A percentile compares a stretch with the other conserved stretches of the same genome.
phyloP scores from a whole-genome alignment of 1,140 invertebrate species.

The Scaptomyza graminum region DNA sequence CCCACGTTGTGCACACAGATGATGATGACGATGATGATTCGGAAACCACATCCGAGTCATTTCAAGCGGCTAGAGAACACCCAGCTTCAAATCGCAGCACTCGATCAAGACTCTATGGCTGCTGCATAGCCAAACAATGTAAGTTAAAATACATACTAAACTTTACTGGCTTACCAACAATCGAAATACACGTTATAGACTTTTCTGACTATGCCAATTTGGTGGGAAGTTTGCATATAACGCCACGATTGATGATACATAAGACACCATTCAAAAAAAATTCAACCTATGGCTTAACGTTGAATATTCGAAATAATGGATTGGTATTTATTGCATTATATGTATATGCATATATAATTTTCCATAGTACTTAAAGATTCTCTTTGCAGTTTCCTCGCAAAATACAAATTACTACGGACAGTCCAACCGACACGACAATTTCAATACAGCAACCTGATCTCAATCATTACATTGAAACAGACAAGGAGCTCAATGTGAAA shows the following conservation, averaged over 20 bases:
- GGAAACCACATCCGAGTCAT: neutral
- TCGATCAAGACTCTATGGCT: conserved; percentile 1
- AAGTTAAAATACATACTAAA: neutral
- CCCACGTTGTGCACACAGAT: neutral
- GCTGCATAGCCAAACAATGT: conserved; percentile 64
- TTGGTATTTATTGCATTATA: conserved; percentile 32
- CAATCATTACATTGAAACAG: conserved; percentile 55
- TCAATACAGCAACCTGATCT: conserved; percentile 20
- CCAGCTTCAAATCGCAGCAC: neutral
- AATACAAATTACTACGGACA: conserved; percentile 54
- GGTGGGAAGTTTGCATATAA: conserved; percentile 55
- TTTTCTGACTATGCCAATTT: conserved; percentile 57
- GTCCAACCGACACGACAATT: conserved; percentile 49
- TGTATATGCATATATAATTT: too few species aligned
- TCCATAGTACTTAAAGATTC: too few species aligned
- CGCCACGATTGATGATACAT: conserved; percentile 56
- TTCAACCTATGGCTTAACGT: conserved; percentile 43
- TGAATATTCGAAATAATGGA: conserved; percentile 52
- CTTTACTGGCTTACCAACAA: neutral
- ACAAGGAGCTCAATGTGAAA: conserved; percentile 49
- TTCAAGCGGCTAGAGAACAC: neutral
- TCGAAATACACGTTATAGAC: conserved; percentile 32
- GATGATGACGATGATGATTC: neutral
- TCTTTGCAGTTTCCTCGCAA: conserved; percentile 58
- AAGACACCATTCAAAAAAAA: conserved; percentile 24